These are phyloP conservation scores for Ptychodera flava DNA, from an alignment of 35 echinoderm and acorn worm species.

Conservation along the genomic window DNA sequence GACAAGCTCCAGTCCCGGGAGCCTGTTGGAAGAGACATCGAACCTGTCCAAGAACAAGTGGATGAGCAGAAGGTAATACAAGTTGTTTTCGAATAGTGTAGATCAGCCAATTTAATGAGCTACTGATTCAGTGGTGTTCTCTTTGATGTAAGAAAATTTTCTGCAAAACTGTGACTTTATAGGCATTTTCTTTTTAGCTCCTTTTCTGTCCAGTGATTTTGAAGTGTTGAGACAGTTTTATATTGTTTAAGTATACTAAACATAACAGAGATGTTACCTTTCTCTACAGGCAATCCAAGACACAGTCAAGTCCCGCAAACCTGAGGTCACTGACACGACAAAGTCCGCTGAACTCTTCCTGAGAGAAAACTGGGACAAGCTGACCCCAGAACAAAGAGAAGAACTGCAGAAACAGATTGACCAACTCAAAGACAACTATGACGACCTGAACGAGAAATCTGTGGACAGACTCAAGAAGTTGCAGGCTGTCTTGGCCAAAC, in stretches of 20 bases:
- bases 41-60: constrained; percentile 64
- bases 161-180: too few species aligned
- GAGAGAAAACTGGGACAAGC: constrained; percentile 72
- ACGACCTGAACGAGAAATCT: constrained; percentile 77
- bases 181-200: too few species aligned
- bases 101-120: too few species aligned
- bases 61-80: constrained; percentile 69
- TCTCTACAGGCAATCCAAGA: constrained; percentile 65
- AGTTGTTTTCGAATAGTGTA: neutral
- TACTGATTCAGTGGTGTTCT: too few species aligned
- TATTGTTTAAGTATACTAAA: too few species aligned
- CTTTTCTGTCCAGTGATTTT: too few species aligned
- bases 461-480: constrained; percentile 61
- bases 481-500: constrained; percentile 48
- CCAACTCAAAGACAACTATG: constrained; percentile 89
- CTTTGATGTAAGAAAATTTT: too few species aligned
- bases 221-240: too few species aligned
- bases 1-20: constrained; percentile 63
- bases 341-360: constrained; percentile 84
- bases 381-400: constrained; percentile 59
- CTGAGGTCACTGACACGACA: constrained; percentile 69
- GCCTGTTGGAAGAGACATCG: constrained; percentile 61
- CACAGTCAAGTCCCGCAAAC: constrained; percentile 46
- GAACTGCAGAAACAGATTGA: constrained; percentile 78
- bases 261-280: too few species aligned